A percentile compares a stretch with the other conserved stretches of the same genome.
These are phyloP conservation scores for Buphagus erythrorhynchus DNA, from an alignment of 2,797 vertebrate genomes.

Conservation along the genomic window DNA sequence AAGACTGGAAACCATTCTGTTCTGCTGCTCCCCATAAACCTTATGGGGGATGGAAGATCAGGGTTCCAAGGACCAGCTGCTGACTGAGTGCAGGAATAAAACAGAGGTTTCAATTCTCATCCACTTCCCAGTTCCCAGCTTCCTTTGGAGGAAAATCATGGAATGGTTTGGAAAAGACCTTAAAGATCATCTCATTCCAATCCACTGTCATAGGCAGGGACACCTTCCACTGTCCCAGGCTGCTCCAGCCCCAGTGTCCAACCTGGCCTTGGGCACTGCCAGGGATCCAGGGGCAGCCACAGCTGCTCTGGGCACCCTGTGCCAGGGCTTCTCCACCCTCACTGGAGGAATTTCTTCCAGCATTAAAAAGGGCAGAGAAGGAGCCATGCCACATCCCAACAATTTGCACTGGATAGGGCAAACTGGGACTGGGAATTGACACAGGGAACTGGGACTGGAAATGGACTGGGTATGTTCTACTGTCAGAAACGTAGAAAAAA, in stretches of 20 bases:
- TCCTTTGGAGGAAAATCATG: not conserved
- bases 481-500: not conserved
- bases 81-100: not conserved
- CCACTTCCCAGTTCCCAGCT: not conserved
- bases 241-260: not conserved
- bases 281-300: not conserved
- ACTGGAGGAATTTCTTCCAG: not conserved
- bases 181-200: not conserved
- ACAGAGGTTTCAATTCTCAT: not conserved
- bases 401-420: fast-evolving
- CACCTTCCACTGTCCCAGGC: fast-evolving
- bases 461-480: fast-evolving
- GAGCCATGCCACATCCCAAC: not conserved
- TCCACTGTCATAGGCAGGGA: not conserved
- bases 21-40: not conserved
- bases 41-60: not conserved
- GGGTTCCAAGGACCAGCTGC: not conserved
- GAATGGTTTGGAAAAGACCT: not conserved
- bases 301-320: not conserved
- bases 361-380: not conserved
- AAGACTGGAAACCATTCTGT: not conserved
- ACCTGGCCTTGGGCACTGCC: not conserved
- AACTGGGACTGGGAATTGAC: not conserved
- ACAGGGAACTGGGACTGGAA: not conserved
- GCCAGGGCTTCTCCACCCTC: fast-evolving